Evolutionary conservation across 2,888 invertebrate species (phyloP).

Genomic region (Electrophaes corylata): DNA sequence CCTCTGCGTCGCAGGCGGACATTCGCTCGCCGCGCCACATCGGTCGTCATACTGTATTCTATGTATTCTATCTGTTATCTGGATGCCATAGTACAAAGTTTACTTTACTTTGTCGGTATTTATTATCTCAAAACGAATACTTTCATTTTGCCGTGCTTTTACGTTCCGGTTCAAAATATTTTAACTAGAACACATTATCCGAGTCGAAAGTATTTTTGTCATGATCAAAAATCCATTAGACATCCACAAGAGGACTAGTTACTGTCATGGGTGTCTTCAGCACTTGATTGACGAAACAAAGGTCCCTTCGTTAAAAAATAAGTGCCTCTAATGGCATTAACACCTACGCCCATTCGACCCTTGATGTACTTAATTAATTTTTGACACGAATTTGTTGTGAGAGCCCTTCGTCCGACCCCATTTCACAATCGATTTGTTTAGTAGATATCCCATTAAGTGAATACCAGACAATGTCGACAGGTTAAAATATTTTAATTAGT

Average conservation of each 20-base stretch:
- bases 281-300: conserved; percentile 27
- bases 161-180: too few species aligned
- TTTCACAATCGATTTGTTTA: conserved; percentile 56
- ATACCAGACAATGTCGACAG: conserved; percentile 25
- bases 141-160: too few species aligned
- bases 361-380: conserved; percentile 63
- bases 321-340: conserved; percentile 35
- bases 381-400: conserved; percentile 60
- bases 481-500: conserved; percentile 32
- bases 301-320: conserved; percentile 34
- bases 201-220: not conserved
- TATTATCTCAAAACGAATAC: too few species aligned
- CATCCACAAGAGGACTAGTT: not conserved
- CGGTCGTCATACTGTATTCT: too few species aligned
- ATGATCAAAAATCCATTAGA: not conserved
- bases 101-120: too few species aligned
- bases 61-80: too few species aligned
- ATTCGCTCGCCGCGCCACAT: too few species aligned
- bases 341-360: conserved; percentile 42
- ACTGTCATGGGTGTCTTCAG: conserved; percentile 14
- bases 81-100: too few species aligned
- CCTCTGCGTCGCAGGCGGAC: too few species aligned
- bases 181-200: too few species aligned
- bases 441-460: conserved; percentile 43
- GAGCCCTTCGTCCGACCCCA: conserved; percentile 46